phyloP scores from a whole-genome alignment of 2,797 vertebrate genomes.

The Hoplostethus mediterraneus region DNA sequence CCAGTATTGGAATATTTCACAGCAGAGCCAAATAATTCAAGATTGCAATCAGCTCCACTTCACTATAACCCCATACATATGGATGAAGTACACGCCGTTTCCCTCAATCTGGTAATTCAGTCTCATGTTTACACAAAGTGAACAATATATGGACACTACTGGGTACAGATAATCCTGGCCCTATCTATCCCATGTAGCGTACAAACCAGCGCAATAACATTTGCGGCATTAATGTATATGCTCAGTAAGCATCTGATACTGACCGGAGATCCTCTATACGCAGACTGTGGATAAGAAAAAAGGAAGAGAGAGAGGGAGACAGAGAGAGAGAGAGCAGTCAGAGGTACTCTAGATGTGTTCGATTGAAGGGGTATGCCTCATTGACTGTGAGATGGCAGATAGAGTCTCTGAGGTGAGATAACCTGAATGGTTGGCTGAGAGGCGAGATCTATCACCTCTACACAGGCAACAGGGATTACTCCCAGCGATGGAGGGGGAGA shows the following conservation, averaged over 20 bases:
- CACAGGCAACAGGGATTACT: slow-evolving; percentile 78
- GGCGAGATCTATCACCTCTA: slow-evolving; percentile 69
- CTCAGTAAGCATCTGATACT: slow-evolving; percentile 78
- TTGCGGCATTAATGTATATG: slow-evolving; percentile 37
- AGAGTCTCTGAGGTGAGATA: slow-evolving; percentile 69
- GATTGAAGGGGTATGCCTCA: slow-evolving; percentile 63
- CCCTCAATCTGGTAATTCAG: slow-evolving; percentile 21
- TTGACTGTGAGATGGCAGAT: slow-evolving; percentile 68
- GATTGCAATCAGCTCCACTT: neutral
- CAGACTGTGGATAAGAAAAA: slow-evolving; percentile 85
- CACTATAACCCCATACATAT: slow-evolving; percentile 36
- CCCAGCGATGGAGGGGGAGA: slow-evolving; percentile 67
- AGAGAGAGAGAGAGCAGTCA: slow-evolving; percentile 40
- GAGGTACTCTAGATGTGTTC: slow-evolving; percentile 50
- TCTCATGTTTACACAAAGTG: slow-evolving; percentile 36
- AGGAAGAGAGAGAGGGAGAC: slow-evolving; percentile 18
- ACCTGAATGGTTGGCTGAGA: slow-evolving; percentile 63
- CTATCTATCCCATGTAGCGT: slow-evolving; percentile 33
- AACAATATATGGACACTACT: slow-evolving; percentile 34
- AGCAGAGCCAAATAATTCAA: neutral
- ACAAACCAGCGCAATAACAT: slow-evolving; percentile 45
- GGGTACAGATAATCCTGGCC: slow-evolving; percentile 40
- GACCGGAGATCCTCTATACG: slow-evolving; percentile 99
- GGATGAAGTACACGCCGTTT: slow-evolving; percentile 30
- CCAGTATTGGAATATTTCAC: slow-evolving; percentile 17